These are phyloP conservation scores for Neelides folsomi DNA, from an alignment of 2,888 invertebrate species.

Conservation along the genomic window DNA sequence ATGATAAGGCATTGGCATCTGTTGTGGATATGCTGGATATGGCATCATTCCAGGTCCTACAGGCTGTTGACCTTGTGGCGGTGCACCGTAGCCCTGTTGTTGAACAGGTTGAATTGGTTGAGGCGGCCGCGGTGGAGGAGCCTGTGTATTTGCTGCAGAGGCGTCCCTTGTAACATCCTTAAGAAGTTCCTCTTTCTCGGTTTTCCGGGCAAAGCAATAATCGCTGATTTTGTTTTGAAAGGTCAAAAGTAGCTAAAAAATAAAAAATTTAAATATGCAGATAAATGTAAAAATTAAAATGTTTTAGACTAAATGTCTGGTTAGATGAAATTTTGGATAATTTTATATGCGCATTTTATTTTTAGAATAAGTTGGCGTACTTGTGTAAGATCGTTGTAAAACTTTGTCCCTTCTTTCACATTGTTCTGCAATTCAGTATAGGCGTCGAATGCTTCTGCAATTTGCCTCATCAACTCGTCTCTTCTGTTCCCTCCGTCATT, in stretches of 20 bases:
- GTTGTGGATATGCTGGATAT: conserved; percentile 48
- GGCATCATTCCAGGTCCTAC: conserved; percentile 34
- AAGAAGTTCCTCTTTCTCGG: conserved; percentile 94
- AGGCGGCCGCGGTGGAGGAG: conserved; percentile 39
- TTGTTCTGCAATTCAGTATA: conserved; percentile 82
- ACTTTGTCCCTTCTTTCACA: conserved; percentile 89
- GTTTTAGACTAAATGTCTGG: conserved; percentile 1
- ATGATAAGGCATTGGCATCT: conserved; percentile 59
- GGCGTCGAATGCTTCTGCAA: conserved; percentile 83
- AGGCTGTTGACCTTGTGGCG: conserved; percentile 19
- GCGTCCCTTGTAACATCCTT: conserved; percentile 42
- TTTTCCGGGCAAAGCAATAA: conserved; percentile 96
- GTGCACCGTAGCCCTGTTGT: conserved; percentile 13
- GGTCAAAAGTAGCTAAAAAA: conserved; percentile 63
- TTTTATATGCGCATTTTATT: background rate
- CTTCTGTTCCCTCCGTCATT: conserved; percentile 42
- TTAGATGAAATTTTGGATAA: background rate
- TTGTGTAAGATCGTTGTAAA: conserved; percentile 84
- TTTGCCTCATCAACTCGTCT: conserved; percentile 64
- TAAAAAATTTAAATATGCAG: background rate
- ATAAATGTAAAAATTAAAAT: background rate
- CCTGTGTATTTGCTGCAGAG: conserved; percentile 26
- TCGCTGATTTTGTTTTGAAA: conserved; percentile 97
- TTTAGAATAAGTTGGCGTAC: conserved; percentile 37
- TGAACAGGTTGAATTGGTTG: conserved; percentile 12